Base-by-base conservation (phyloP, 2,113 vertebrate genomes). In the Suncus etruscus region DNA sequence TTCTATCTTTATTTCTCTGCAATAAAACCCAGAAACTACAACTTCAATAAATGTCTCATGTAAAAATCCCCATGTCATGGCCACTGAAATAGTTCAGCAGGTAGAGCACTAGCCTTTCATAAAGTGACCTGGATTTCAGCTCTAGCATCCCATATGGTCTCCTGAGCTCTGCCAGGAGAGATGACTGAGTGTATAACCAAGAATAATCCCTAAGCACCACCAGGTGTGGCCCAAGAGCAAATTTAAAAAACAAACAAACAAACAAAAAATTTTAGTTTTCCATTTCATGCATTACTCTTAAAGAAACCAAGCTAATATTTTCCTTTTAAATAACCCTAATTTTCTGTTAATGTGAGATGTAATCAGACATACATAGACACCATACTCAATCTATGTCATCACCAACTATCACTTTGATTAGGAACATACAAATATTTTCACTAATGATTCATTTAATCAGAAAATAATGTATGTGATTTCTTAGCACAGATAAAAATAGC, bases 401-500 rank as follows among this genome's bases (percentile, higher is more conserved):
- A 66, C 18, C 77, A 72, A n/a, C 45, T 58, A 74, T 65, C 25
- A 83, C 66, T 86, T 72, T 61, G 32, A 83, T 78, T 86, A 83
- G 29, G 58, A 54, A 79, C 11, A 83, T 63, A 20, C 29, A 92
- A 50, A 63, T 75, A 75, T 74, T 45, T 90, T 83, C n/a, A 90
- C 54, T 50, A 90, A 79, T 79, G 14, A 78, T 27, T 83, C 47
- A 32, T 2, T 68, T 58, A 77, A 54, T 47, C 51, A 92, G 24
- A 73, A 92, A 74, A 86, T 47, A 89, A 51, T 77, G 16, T 45
- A 69, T 85, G 27, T 45, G 72, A 65, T 31, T 45, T 89, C 29
- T 50, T 12, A 78, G 2, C 8, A 78, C 5, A 66, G 20, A 76
- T 12, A 78, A 82, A 48, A 48, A 39, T 45, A 86, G 10, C 24